phyloP scores from a whole-genome alignment of 2,888 invertebrate genomes.

The Drosophila demipolita region DNA sequence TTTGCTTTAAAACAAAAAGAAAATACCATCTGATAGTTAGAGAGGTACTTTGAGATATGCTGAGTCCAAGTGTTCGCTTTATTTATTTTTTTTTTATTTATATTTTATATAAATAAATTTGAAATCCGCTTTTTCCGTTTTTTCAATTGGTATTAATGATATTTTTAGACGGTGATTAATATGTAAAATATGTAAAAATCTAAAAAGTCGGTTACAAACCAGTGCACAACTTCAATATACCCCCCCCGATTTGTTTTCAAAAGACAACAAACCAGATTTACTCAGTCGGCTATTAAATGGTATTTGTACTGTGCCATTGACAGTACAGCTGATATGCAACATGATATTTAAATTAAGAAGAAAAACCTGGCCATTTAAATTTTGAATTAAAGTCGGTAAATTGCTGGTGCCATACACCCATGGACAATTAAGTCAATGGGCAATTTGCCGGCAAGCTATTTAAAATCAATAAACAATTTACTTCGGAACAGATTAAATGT shows the following conservation, averaged over 20 bases:
- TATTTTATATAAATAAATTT: too few relatives aligned
- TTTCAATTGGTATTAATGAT: too few relatives aligned
- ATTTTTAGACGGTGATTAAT: too few relatives aligned
- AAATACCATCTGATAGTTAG: not conserved
- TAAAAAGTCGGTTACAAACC: too few relatives aligned
- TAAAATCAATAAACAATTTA: not conserved
- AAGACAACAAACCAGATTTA: conserved; percentile 28
- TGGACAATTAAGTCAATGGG: not conserved
- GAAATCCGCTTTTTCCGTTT: not conserved
- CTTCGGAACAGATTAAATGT: not conserved
- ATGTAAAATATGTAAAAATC: too few relatives aligned
- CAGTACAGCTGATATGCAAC: conserved; percentile 34
- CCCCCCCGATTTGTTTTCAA: not conserved
- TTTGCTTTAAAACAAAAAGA: not conserved
- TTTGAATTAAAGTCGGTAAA: conserved; percentile 3
- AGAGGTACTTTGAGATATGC: not conserved
- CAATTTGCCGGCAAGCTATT: conserved; percentile 1
- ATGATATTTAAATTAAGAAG: conserved; percentile 43
- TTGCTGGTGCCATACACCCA: not conserved
- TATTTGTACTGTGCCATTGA: conserved; percentile 36
- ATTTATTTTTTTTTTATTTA: not conserved
- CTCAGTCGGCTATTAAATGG: conserved; percentile 16
- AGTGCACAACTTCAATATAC: not conserved
- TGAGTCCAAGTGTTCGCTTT: not conserved
- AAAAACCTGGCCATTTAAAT: conserved; percentile 36